Evolutionary conservation across 2,888 invertebrate genomes (phyloP), one percentile per base, ranked within the genome.

Genomic region (Pyrrhia umbra): DNA sequence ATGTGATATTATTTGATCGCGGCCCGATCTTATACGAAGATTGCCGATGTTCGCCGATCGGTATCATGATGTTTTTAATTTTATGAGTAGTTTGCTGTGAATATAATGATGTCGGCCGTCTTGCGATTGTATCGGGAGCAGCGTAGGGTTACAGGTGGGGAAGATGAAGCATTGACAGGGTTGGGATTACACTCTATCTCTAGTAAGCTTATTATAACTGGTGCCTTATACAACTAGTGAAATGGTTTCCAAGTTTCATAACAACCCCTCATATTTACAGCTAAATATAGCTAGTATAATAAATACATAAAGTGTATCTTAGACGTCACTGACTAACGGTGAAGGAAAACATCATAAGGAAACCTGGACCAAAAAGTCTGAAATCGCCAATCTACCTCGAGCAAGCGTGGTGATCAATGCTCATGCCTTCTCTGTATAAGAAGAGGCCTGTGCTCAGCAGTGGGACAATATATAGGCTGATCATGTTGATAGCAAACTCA

Each of bases 1-100:
- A 83, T 84, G 78, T 84, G 81, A 88, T 86, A 90, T 92, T 91
- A 92, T 92, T 89, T 84, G 88, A 87, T 86, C 80, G 81, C 58
- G 71, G 61, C 73, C 77, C 84, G 89, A 90, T 89, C 83, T 80
- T 77, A 70, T 68, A 80, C 86, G 85, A 77, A 82, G 90, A 88
- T 88, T 83, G 81, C 79, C 85, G 86, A 86, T 83, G 82, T 73
- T 68, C 43, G 59, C 75, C 80, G 91, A 91, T 91, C 77, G 58
- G 75, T 88, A 90, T 90, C 90, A 62, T 52, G 66, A 71, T 84
- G 84, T 87, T 86, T 88, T 84, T 85, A 85, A 86, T 85, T 88
- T 89, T 85, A 89, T 86, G 84, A 83, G 78, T 85, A 83, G 83
- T 86, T 86, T 79, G 80, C 80, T 72, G 71, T 75, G 64, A 75